Percentiles rank a stretch among this genome's conserved stretches.
These are phyloP conservation scores for Alcis repandata DNA, from an alignment of 2,888 invertebrate genomes.

Conservation along the genomic window DNA sequence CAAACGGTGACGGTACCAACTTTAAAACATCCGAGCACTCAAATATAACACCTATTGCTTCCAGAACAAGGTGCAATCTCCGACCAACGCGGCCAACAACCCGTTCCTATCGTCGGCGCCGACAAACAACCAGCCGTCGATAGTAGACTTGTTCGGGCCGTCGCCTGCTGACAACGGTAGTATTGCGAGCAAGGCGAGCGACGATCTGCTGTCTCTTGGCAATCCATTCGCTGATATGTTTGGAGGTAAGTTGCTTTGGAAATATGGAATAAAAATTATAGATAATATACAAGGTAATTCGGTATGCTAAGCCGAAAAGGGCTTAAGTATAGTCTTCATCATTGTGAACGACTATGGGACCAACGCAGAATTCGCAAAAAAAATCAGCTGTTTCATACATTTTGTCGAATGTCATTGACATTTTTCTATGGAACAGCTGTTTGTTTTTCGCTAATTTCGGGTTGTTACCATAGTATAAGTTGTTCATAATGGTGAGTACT, in stretches of 20 bases:
- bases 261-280: no score
- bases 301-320: no score
- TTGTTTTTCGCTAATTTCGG: no score
- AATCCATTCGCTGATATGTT: constrained; percentile 97
- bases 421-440: no score
- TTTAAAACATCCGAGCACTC: not conserved
- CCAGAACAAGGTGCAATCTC: constrained; percentile 91
- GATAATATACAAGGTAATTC: no score
- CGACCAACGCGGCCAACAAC: constrained; percentile 91
- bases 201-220: constrained; percentile 94
- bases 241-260: constrained; percentile 82
- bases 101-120: constrained; percentile 93
- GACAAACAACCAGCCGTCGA: constrained; percentile 76
- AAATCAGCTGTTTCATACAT: no score
- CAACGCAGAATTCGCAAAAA: no score
- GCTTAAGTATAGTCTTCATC: no score
- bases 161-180: constrained; percentile 76
- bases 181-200: constrained; percentile 94
- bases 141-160: constrained; percentile 93
- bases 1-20: constrained; percentile 18
- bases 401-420: no score
- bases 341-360: no score
- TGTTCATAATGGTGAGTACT: no score
- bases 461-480: no score
- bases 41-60: constrained; percentile 37